Conservation (phyloP, 2,797 vertebrate genomes). For the Cynodonichthys magdalenae region DNA sequence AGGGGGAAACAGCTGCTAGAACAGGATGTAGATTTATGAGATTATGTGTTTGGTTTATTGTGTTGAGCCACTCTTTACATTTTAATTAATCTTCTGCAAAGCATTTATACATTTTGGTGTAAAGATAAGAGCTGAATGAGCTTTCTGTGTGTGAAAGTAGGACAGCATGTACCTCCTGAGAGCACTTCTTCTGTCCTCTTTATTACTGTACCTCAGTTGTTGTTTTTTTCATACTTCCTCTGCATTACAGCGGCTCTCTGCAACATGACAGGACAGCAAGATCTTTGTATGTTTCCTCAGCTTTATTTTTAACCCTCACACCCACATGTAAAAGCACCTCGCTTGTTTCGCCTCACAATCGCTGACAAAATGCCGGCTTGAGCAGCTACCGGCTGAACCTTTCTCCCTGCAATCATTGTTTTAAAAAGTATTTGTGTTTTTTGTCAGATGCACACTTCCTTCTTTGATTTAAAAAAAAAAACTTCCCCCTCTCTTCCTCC, state of each 20-base stretch:
- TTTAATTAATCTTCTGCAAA: conserved; percentile 13
- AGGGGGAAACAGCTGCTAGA: conserved; percentile 75
- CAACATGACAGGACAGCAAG: conserved; percentile 50
- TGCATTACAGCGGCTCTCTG: conserved; percentile 29
- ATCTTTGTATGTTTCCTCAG: conserved; percentile 64
- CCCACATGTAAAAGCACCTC: conserved; percentile 30
- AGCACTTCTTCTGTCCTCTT: conserved; percentile 34
- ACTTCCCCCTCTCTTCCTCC: conserved; percentile 59
- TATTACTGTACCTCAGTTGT: conserved; percentile 37
- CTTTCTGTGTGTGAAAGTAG: conserved; percentile 59
- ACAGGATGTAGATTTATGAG: conserved; percentile 63
- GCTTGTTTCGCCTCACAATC: conserved; percentile 20
- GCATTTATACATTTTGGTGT: conserved; percentile 18
- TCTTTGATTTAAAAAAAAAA: no score
- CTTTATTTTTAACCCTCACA: conserved; percentile 78
- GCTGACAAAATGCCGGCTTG: background rate
- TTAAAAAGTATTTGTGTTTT: background rate
- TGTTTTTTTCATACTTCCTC: conserved; percentile 48
- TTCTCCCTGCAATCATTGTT: conserved; percentile 15
- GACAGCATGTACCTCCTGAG: conserved; percentile 63
- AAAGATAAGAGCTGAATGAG: conserved; percentile 8
- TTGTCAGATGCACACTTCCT: conserved; percentile 53
- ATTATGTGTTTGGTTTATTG: conserved; percentile 20
- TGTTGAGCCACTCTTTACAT: conserved; percentile 35
- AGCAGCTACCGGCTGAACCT: conserved; percentile 3